phyloP scores from a whole-genome alignment of 2,888 invertebrate genomes.

The Polyploca ridens region DNA sequence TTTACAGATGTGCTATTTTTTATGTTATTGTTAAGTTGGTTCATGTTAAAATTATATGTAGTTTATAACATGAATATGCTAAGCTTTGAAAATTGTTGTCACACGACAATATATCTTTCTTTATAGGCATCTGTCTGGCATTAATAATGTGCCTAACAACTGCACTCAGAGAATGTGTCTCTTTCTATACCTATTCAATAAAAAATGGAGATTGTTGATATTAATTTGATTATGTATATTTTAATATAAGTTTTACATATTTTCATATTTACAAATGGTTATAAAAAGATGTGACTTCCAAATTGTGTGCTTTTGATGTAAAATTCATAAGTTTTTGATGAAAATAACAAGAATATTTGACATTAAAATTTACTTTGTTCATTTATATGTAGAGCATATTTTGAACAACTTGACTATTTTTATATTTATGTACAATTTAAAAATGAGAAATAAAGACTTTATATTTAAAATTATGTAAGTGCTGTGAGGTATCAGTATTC shows the following conservation, averaged over 20 bases:
- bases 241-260: too few species aligned
- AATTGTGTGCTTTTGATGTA: neutral
- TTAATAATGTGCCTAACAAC: neutral
- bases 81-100: too few species aligned
- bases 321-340: neutral
- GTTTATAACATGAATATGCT: neutral
- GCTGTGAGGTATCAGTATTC: neutral
- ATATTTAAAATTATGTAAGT: neutral
- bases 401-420: neutral
- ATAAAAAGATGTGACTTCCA: neutral
- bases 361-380: neutral
- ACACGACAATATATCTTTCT: neutral
- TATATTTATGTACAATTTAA: neutral
- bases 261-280: neutral
- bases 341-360: neutral
- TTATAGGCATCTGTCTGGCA: neutral
- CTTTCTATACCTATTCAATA: too few species aligned
- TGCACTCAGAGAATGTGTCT: too few species aligned
- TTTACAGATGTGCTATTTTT: neutral
- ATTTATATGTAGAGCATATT: neutral
- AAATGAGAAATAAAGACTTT: neutral
- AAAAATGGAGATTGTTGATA: too few species aligned
- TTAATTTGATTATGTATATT: too few species aligned
- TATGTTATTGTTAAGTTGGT: neutral
- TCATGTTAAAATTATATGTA: neutral